Evolutionary conservation across 1,140 invertebrate genomes (phyloP).

Genomic region (Dryas iulia): DNA sequence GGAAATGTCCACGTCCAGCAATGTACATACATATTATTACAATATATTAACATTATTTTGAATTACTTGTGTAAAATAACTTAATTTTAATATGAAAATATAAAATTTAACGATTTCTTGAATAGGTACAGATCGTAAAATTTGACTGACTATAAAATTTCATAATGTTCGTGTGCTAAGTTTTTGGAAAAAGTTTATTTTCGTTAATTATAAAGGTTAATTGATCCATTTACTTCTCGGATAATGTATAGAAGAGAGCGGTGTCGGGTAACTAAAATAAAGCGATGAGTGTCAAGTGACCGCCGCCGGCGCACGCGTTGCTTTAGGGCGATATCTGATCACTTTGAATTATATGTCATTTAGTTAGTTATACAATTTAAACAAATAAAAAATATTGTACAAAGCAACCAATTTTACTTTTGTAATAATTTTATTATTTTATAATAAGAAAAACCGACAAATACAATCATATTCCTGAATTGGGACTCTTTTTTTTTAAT

Average conservation of each 20-base stretch:
- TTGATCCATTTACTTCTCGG: slow-evolving; percentile 21
- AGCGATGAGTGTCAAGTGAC: slow-evolving; percentile 21
- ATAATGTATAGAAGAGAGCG: slow-evolving; percentile 13
- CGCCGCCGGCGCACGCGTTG: slow-evolving; percentile 11
- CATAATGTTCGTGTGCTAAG: neutral
- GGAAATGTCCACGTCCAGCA: slow-evolving; percentile 26
- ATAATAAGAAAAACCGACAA: too few relatives aligned
- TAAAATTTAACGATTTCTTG: neutral
- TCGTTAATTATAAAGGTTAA: slow-evolving; percentile 19
- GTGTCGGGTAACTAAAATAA: slow-evolving; percentile 6
- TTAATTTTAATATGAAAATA: neutral
- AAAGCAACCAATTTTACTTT: too few relatives aligned
- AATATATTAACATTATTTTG: neutral
- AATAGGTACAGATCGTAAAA: too few relatives aligned
- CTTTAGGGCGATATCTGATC: neutral
- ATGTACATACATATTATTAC: neutral
- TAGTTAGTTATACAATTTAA: neutral
- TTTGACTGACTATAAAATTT: too few relatives aligned
- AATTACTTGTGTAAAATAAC: neutral
- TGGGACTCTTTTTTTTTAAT: too few relatives aligned
- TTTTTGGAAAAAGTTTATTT: neutral
- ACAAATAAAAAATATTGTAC: too few relatives aligned
- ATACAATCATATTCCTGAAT: too few relatives aligned
- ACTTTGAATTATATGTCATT: neutral
- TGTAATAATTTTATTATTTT: too few relatives aligned